Base-by-base conservation (phyloP, 2,888 invertebrate species). In the Macropis europaea region DNA sequence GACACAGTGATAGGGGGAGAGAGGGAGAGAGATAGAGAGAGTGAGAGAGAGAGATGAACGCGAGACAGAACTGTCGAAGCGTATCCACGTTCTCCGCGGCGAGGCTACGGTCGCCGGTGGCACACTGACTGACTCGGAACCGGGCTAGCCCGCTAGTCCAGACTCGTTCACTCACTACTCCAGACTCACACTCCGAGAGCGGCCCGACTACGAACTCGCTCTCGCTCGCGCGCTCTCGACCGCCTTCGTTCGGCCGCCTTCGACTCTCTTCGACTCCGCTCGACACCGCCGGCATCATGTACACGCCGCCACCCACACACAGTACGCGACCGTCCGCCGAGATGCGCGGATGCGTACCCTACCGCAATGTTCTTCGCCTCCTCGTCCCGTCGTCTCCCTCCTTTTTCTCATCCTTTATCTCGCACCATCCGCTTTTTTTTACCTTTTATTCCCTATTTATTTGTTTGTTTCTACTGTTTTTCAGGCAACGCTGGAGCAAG, bases 111-210 rank as follows among this genome's bases (percentile, higher is more conserved):
- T 85, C 83, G 89, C 89, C 89, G 89, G 89, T 90, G 89, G 89
- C 89, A 90, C 89, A 90, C 89, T 90, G 89, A 90, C 89, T 89
- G 89, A 90, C 87, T 88, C 89, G 84, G 81, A 85, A 86, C 84
- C 85, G 84, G 88, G 84, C 82, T 86, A 86, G 86, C 83, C 87
- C 87, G 87, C 87, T 87, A 87, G 84, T 85, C 86, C 93, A 93
- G 92, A 86, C 89, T 81, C 82, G 78, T 83, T 81, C 82, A 80
- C 83, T 82, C 80, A 68, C 76, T 79, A 89, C 82, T 81, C 81
- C 79, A 75, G 73, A 72, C 78, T 77, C 83, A 73, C 81, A 69
- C 73, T 70, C 77, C 70, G 48, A 63, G 73, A 42, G 70, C 72
- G 71, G 48, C n/a, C n/a, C n/a, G n/a, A n/a, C n/a, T n/a, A n/a